These are phyloP conservation scores for Phoenicopterus ruber DNA, from an alignment of 2,113 vertebrate genomes.

Conservation along the genomic window DNA sequence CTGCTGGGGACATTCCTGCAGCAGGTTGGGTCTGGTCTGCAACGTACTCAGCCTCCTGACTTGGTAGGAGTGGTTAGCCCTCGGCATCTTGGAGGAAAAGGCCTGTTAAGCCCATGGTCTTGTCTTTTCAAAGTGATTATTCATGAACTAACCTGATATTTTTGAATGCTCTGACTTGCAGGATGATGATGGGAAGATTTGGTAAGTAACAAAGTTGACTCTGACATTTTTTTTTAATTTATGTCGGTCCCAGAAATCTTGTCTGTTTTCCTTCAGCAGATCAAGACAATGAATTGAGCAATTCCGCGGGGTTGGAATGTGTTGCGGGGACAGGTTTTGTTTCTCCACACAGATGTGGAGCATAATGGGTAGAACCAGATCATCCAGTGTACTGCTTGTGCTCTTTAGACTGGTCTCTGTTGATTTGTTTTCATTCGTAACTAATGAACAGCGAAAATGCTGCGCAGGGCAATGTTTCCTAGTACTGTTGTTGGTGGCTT, in stretches of 20 bases:
- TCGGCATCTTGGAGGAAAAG: not conserved
- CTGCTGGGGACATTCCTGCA: not conserved
- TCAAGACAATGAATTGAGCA: not conserved
- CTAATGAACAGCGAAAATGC: not conserved
- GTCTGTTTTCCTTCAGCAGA: not conserved
- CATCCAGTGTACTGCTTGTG: not conserved
- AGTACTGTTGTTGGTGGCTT: not conserved
- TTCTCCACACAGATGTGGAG: not conserved
- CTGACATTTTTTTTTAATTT: not conserved
- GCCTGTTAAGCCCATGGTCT: not conserved
- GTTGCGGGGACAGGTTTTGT: not conserved
- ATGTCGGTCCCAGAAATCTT: not conserved
- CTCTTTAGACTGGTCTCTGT: not conserved
- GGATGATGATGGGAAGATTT: conserved; percentile 94
- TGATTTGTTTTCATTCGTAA: not conserved
- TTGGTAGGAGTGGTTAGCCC: not conserved
- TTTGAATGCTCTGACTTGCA: conserved; percentile 66
- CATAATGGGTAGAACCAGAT: not conserved
- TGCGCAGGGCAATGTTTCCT: not conserved
- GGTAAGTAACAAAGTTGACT: conserved; percentile 77
- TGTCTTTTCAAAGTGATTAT: not conserved
- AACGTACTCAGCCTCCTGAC: not conserved
- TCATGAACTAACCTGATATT: not conserved
- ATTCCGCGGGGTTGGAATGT: not conserved
- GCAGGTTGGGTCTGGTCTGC: not conserved